A percentile compares a stretch with the other conserved stretches of the same genome.
Evolutionary conservation across 2,113 vertebrate genomes (phyloP).

Genomic region (western clawed frog (Xenopus tropicalis)): DNA sequence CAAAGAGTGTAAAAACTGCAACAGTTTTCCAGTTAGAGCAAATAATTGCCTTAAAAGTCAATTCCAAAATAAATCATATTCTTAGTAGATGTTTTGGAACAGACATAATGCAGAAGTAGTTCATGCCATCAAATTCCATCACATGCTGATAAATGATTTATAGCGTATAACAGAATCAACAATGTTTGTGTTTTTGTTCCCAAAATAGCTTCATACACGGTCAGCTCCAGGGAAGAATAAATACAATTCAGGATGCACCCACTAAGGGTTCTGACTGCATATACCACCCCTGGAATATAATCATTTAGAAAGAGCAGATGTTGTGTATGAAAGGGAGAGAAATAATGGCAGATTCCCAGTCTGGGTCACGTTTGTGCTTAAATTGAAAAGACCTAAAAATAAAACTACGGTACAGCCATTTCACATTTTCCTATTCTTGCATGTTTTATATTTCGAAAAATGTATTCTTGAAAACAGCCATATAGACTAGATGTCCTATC

Average conservation of each 20-base stretch:
- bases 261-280: slow-evolving; percentile 6
- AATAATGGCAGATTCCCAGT: slow-evolving; percentile 15
- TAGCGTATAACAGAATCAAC: slow-evolving; percentile 16
- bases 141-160: slow-evolving; percentile 21
- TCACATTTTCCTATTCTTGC: too few species aligned
- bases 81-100: too few species aligned
- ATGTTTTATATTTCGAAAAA: too few species aligned
- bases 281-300: slow-evolving; percentile 8
- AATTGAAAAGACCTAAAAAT: neutral
- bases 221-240: slow-evolving; percentile 18
- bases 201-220: slow-evolving; percentile 14
- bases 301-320: slow-evolving; percentile 30
- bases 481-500: too few species aligned
- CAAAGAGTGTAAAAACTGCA: too few species aligned
- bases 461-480: too few species aligned
- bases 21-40: too few species aligned
- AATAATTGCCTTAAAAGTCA: too few species aligned
- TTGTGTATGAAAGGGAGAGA: slow-evolving; percentile 6
- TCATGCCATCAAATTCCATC: neutral
- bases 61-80: too few species aligned
- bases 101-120: too few species aligned
- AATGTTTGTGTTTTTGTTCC: neutral
- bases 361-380: neutral
- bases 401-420: too few species aligned
- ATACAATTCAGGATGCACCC: slow-evolving; percentile 25